These are phyloP conservation scores for Elgaria multicarinata DNA, from an alignment of 2,113 vertebrate species.

Conservation along the genomic window DNA sequence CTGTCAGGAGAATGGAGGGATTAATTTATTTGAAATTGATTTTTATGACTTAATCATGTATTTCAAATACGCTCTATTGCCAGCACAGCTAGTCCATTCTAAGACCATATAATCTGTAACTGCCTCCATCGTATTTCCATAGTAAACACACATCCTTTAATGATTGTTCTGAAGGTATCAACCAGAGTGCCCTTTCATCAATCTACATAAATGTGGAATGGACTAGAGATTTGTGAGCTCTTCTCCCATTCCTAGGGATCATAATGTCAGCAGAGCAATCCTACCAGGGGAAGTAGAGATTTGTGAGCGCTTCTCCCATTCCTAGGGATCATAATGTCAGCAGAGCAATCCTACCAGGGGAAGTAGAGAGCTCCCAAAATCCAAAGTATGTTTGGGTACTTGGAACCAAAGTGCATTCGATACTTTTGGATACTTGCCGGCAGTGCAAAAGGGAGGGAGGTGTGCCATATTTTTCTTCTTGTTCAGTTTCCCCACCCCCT, in stretches of 20 bases:
- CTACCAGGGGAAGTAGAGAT: too few species aligned
- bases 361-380: too few species aligned
- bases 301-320: neutral
- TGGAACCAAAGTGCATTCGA: too few species aligned
- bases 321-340: neutral
- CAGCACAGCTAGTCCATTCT: neutral
- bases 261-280: too few species aligned
- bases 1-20: constrained; percentile 40
- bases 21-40: constrained; percentile 46
- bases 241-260: neutral
- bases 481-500: too few species aligned
- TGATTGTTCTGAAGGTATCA: neutral
- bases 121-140: neutral
- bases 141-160: neutral
- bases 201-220: neutral
- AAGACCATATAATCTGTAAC: neutral
- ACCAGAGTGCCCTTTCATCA: neutral
- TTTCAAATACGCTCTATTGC: constrained; percentile 18
- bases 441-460: too few species aligned
- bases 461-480: too few species aligned
- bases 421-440: too few species aligned
- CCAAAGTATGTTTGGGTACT: too few species aligned
- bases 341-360: too few species aligned
- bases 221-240: neutral
- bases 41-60: constrained; percentile 35